phyloP scores from a whole-genome alignment of 2,113 vertebrate genomes.

The Micronycteris hirsuta region DNA sequence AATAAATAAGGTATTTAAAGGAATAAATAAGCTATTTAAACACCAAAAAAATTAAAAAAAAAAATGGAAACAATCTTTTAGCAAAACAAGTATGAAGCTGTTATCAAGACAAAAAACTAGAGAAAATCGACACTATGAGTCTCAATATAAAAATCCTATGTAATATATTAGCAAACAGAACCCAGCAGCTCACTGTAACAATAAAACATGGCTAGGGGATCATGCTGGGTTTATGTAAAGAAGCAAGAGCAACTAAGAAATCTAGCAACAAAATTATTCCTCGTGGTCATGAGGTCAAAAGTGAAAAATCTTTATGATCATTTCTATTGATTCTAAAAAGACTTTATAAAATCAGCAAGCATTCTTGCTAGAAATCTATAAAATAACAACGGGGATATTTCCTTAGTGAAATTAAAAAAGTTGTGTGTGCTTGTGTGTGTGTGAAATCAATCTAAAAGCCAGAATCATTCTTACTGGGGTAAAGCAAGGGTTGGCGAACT shows the following conservation, averaged over 20 bases:
- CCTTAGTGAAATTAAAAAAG: not conserved
- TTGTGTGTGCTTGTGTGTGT: rapidly evolving
- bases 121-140: not conserved
- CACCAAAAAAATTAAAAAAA: not conserved
- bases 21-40: not conserved
- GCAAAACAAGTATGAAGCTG: not conserved
- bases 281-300: not conserved
- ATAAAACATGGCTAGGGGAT: not conserved
- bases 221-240: not conserved
- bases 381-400: not conserved
- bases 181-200: not conserved
- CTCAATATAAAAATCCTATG: not conserved
- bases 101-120: not conserved
- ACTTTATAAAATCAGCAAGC: constrained; percentile 7
- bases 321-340: not conserved
- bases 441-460: not conserved
- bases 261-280: not conserved
- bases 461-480: not conserved
- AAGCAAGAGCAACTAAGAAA: not conserved
- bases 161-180: not conserved
- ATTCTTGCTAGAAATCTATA: constrained; percentile 30
- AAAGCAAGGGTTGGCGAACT: not conserved
- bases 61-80: not conserved
- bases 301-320: not conserved
- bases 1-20: not conserved